Evolutionary conservation across 37 sponge, comb jelly and placozoan species (phyloP), one percentile per base, ranked within the genome.

Genomic region (Mnemiopsis leidyi): DNA sequence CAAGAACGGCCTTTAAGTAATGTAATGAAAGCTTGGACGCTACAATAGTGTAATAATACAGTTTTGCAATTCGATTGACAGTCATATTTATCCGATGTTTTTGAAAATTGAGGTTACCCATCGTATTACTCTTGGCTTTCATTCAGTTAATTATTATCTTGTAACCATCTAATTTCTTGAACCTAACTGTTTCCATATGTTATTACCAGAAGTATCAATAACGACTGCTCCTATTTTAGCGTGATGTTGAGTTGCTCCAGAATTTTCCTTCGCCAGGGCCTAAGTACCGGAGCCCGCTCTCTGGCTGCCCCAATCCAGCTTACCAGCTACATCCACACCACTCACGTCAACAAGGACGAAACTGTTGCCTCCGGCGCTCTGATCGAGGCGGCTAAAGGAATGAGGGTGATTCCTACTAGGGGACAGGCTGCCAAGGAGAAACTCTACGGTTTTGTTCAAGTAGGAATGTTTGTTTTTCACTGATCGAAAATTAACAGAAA

Each of bases 401-500:
- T 85, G 90, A 38, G 90, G 61, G 90, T 85, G 18, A 85, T 85
- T 25, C 90, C 90, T 23, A 85, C 90, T 5, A 35, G 90, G 21
- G 90, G 90, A 39, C 90, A 85, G 61, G 90, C 90, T 85, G 90
- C 90, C 61, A 85, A 85, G 29, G 90, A 85, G 26, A 85, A 85
- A 39, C 90, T 85, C 90, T 85, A 85, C 90, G 36, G 33, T 35
- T 85, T 85, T 28, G 36, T 85, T n/a, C 90, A 85, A 37, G 90
- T 85, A 39, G 25, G 36, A 25, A 73, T 73, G 24, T 7, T n/a
- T n/a, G n/a, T n/a, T n/a, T n/a, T n/a, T n/a, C n/a, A n/a, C n/a
- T n/a, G n/a, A n/a, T n/a, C n/a, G n/a, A n/a, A n/a, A n/a, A n/a
- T n/a, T n/a, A n/a, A n/a, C n/a, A n/a, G n/a, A n/a, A n/a, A n/a